Evolutionary conservation across 2,113 vertebrate species (phyloP).

Genomic region (Tapirus terrestris): DNA sequence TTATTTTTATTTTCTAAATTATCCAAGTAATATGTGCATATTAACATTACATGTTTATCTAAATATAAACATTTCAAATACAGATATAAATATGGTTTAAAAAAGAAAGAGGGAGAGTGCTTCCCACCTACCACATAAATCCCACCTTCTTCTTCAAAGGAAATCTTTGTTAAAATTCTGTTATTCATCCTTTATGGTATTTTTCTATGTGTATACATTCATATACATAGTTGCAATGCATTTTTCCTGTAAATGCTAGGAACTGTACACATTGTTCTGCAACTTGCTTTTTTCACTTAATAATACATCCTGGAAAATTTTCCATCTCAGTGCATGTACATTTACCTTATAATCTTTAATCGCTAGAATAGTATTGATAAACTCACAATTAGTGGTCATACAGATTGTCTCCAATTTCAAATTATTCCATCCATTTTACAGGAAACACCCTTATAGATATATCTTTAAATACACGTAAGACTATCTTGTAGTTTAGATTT

Average conservation of each 20-base stretch:
- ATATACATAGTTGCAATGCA: not conserved
- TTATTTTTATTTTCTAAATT: constrained; percentile 37
- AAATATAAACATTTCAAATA: constrained; percentile 35
- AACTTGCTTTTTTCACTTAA: constrained; percentile 8
- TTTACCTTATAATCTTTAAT: not conserved
- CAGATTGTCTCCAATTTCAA: not conserved
- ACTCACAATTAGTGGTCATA: not conserved
- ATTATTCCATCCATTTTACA: not conserved
- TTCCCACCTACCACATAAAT: not conserved
- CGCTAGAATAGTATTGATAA: not conserved
- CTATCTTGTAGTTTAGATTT: constrained; percentile 1
- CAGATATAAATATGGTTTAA: not conserved
- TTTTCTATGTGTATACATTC: constrained; percentile 9
- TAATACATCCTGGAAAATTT: not conserved
- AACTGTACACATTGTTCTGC: not conserved
- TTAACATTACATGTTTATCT: not conserved
- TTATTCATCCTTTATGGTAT: not conserved
- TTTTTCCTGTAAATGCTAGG: not conserved
- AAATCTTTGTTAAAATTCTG: constrained; percentile 14
- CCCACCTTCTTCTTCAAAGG: not conserved
- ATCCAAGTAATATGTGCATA: not conserved
- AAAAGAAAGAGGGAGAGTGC: not conserved
- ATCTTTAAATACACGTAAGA: not conserved
- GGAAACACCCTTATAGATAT: not conserved
- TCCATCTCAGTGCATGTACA: not conserved